A percentile compares a stretch with the other conserved stretches of the same genome.
Conservation (phyloP, 2,888 invertebrate species). For the Perithous albicinctus region DNA sequence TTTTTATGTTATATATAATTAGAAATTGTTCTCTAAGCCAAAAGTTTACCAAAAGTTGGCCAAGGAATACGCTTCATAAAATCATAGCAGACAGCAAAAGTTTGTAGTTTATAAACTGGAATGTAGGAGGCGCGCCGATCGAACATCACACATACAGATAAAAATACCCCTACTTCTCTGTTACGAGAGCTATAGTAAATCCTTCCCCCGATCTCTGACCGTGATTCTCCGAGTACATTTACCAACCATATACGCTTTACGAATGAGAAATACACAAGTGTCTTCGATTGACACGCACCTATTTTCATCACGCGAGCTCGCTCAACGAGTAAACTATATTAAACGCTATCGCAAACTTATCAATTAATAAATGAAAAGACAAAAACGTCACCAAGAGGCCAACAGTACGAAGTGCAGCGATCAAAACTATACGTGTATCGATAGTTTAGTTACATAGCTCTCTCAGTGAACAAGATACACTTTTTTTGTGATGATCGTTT, state of each 20-base stretch:
- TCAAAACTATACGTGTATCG: not conserved
- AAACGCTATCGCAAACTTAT: not conserved
- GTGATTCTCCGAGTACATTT: constrained; percentile 28
- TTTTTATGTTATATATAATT: too few relatives aligned
- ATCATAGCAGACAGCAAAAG: not conserved
- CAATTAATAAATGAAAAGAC: not conserved
- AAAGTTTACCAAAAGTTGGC: too few relatives aligned
- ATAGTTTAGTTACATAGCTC: too few relatives aligned
- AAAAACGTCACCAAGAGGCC: not conserved
- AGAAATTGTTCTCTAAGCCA: too few relatives aligned
- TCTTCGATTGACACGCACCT: not conserved
- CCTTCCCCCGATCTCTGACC: constrained; percentile 14
- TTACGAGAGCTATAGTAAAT: not conserved
- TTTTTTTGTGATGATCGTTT: constrained; percentile 1
- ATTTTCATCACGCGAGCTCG: not conserved
- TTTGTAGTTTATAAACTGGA: not conserved
- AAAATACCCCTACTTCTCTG: not conserved
- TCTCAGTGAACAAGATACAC: not conserved
- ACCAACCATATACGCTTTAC: not conserved
- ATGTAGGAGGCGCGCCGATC: not conserved
- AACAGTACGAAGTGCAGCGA: constrained; percentile 13
- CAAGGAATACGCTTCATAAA: too few relatives aligned
- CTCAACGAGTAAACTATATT: not conserved
- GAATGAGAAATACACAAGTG: not conserved
- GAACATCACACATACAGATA: not conserved